Base-by-base conservation (phyloP, 2,797 vertebrate genomes). In the Pseudomugil gertrudae region DNA sequence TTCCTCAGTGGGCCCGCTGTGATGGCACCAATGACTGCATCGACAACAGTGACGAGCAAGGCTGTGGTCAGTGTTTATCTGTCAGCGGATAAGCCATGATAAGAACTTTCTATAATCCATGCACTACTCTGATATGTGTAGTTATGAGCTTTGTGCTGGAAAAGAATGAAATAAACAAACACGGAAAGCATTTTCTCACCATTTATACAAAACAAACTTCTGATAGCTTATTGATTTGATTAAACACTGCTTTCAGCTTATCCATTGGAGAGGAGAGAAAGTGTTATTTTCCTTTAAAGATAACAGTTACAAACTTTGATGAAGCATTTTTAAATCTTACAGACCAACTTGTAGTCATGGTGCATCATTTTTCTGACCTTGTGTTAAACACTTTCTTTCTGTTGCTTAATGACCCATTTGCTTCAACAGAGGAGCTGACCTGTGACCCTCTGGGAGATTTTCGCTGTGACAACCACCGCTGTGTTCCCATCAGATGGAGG, bases 381-480 rank as follows among this genome's bases (percentile, higher is more conserved):
- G 56, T 45, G 30, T 74, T 19, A 70, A 58, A 57, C 14, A 23
- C 21, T 13, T 26, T 62, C 24, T 40, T 1, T 27, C 15, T 45
- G 4, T 45, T 13, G 11, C 7, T 66, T 19, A 61, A 45, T 62
- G 59, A 29, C 36, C 66, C 50, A 57, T 21, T 54, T 14, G 10
- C 9, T 55, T 17, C 14, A 47, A 84, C 87, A 93, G 92, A 91
- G 87, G 78, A 52, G 2, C 51, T 93, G 63, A 92, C 91, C 64
- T 93, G 92, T 54, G 90, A 93, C 72, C 91, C 91, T 43, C 40
- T 80, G 50, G 88, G 92, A 60, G 92, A 93, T 81, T 93, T 93
- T 74, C 84, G 90, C 43, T 93, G 92, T 60, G 91, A 92, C 63
- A 92, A 93, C 79, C 90, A 93, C 71, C 89, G 70, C 72, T 93